Base-by-base conservation (phyloP, 2,888 invertebrate species). In the Dolomedes plantarius region DNA sequence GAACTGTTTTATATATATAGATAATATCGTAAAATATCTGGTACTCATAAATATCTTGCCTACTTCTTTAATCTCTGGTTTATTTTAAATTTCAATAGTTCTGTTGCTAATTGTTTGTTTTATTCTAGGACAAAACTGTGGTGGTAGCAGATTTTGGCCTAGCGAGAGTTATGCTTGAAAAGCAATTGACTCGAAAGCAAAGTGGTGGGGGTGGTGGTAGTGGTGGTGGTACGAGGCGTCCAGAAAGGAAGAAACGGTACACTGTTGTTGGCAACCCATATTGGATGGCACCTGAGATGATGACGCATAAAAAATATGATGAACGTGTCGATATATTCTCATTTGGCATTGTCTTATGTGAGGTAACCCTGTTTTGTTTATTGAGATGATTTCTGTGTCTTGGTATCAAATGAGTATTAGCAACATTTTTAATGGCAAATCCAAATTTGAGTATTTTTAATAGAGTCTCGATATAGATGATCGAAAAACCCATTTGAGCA, bases 281-380 rank as follows among this genome's bases (percentile, higher is more conserved):
- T 92, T 98, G 98, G 97, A 98, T 98, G 98, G 98, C 98, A 0
- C 98, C 98, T 0, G 98, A 98, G 92, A 98, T 98, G 98, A 96
- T 98, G 96, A 96, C 96, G 91, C 97, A 97, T 23, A 96, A 96
- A 90, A 96, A 96, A 89, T 98, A 98, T 91, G 98, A 98, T 90
- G 98, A 98, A 91, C 97, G 97, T 91, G 98, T 98, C 0, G 98
- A 98, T 90, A 95, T 98, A 87, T 98, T 98, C 92, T 97, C 97
- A 39, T 98, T 96, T 92, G 98, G 98, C 46, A 98, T 98, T 88
- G 95, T 98, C 87, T 92, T 98, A 2, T 98, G 98, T 91, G 98
- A 98, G 94, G 96, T 96, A 90, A 91, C 91, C 89, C 27, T n/a
- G n/a, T n/a, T n/a, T n/a, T n/a, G n/a, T n/a, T n/a, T n/a, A n/a